Evolutionary conservation across 1,140 invertebrate genomes (phyloP), one percentile per base, ranked within the genome.

Genomic region (Neomicropteryx cornuta): DNA sequence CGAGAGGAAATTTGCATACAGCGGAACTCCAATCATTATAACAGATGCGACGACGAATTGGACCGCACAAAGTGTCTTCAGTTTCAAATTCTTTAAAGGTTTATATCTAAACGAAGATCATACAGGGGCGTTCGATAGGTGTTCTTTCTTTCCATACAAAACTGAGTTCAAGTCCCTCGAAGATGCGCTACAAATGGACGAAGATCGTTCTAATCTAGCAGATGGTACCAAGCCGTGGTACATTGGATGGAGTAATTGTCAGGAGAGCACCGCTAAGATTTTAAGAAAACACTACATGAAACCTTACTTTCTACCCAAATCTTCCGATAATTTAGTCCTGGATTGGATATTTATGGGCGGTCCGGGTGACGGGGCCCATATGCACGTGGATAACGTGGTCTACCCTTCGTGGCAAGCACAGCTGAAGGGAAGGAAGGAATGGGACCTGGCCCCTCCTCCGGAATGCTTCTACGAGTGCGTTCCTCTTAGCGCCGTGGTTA

Each of bases 301-400:
- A 20, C 93, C 93, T 0, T 91, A 94, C 53, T 97, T 97, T 57
- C 70, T 97, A 4, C 90, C 92, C 0, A 60, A 60, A 28, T 75
- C 76, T 2, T 80, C 90, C 0, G 88, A 94, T 58, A 85, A 79
- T 43, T 86, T 87, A 50, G 81, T 79, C 35, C 76, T 85, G 0
- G 90, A 93, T 63, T 97, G 92, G 92, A 88, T 97, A 45, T 97
- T 97, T 53, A 95, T 97, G 81, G 93, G 93, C 0, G 89, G 83
- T 21, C 79, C 84, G 1, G 91, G 92, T 23, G 78, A 89, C 55
- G 93, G 93, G 0, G 91, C 92, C 1, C 83, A 92, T 47, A 84
- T 96, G 80, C 92, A 97, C 60, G 88, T 96, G 31, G 92, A 96
- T 58, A 84, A 89, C 41, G 91, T 97, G 11, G 71, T 77, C 27